phyloP scores from a whole-genome alignment of 2,797 vertebrate genomes.

The Mus spretus region DNA sequence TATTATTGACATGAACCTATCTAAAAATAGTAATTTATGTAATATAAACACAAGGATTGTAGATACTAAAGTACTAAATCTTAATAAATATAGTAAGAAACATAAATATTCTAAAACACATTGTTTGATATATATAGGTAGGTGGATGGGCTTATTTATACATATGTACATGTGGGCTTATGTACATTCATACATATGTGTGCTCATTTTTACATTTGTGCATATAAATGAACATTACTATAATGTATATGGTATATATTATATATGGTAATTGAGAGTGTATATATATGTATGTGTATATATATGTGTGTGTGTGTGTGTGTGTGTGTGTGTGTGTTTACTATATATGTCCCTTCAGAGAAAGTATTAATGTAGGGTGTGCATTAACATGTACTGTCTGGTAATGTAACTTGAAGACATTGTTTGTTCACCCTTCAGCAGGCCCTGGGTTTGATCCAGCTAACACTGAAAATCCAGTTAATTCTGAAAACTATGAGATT shows the following conservation, averaged over 20 bases:
- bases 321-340: not conserved
- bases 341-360: not conserved
- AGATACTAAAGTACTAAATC: conserved; percentile 16
- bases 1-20: not conserved
- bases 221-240: not conserved
- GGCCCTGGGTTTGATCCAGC: not conserved
- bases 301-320: too few relatives aligned
- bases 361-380: not conserved
- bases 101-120: conserved; percentile 17
- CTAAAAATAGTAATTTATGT: conserved; percentile 14
- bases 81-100: not conserved
- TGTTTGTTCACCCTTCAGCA: too few relatives aligned
- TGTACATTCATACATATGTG: not conserved
- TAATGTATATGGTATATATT: not conserved
- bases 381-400: not conserved
- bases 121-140: not conserved
- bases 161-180: not conserved
- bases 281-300: not conserved
- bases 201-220: not conserved
- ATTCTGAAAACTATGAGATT: not conserved
- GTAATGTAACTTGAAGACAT: not conserved
- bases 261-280: not conserved
- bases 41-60: not conserved
- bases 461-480: too few relatives aligned
- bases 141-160: not conserved